Evolutionary conservation across 2,888 invertebrate species (phyloP), one percentile per base, ranked within the genome.

Genomic region (Schrankia costaestrigalis): DNA sequence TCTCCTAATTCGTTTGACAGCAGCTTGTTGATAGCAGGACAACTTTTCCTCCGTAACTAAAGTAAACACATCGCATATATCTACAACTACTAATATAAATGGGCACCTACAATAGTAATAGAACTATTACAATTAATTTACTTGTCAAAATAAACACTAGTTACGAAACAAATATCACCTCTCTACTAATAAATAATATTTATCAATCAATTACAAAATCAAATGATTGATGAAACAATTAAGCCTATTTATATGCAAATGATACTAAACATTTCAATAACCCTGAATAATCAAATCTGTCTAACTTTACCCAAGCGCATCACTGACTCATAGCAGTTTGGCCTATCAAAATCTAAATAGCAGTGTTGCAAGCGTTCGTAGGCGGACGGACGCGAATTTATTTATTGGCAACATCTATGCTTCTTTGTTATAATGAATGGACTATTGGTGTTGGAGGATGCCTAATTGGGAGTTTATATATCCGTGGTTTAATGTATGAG

Each of bases 341-440:
- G 55, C 66, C 71, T 75, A 77, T 79, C 75, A 73, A 72, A 72
- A 49, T 63, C 69, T 78, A n/a, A 80, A 81, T 77, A 73, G 78
- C 78, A 65, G 73, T 70, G 60, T 81, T 79, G 73, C 78, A 55
- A 77, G 29, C 40, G 29, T 39, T 53, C 54, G 80, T 81, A 65
- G 82, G 82, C 49, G 67, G 63, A 56, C 49, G 65, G 63, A 62
- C 60, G 50, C 53, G 37, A 50, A 47, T 46, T 61, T 67, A 75
- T 69, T 71, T 65, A 73, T 66, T 63, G 55, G 54, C 46, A 44
- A 55, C 59, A 66, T 63, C 57, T 59, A 56, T 56, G 53, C 49
- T 58, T 63, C 58, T 55, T 57, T 56, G 59, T 63, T 63, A 61
- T 43, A 56, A 63, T 69, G 60, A 68, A 67, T 66, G 47, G 41